Base-by-base conservation (phyloP, 2,888 invertebrate genomes). In the Lordiphosa andalusiaca region DNA sequence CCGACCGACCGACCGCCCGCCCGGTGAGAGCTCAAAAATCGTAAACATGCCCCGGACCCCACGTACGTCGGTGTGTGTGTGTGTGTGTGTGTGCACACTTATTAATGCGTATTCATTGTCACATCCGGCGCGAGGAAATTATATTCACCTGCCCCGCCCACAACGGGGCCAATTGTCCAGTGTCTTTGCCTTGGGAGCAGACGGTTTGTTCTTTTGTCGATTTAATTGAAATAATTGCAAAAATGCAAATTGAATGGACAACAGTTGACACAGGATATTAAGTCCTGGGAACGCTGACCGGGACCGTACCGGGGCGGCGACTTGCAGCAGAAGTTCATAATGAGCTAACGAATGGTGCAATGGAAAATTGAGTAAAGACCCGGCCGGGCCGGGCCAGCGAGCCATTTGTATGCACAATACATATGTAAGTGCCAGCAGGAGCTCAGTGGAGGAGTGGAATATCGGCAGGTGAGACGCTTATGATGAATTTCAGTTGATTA, bases 21-120 rank as follows among this genome's bases (percentile, higher is more conserved):
- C 44, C 60, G 6, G 36, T 48, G 62, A 63, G 73, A 64, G 60
- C 58, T 64, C 54, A 65, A 65, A 57, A 64, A 56, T 64, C 46
- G 65, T 64, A 63, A 64, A 64, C 57, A 64, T 51, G 56, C 56
- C 42, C 40, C 30, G 30, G 36, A 39, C 52, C 33, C 40, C 36
- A 41, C 6, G 12, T 35, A 33, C 40, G 44, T 58, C 46, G 53
- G 47, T 66, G 44, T 65, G 50, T 69, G 52, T n/a, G n/a, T n/a
- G n/a, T n/a, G n/a, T n/a, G n/a, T n/a, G n/a, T n/a, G 44, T 65
- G 50, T 69, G 52, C 64, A 58, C 64, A 77, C 82, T 81, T 83
- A 81, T 85, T 84, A 85, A 84, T 84, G 86, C 76, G 74, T 72
- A 81, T 78, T 85, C 86, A 85, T 85, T 85, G 86, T 82, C 72